Conservation (phyloP, 2,797 vertebrate genomes). For the Chrysocyon brachyurus region DNA sequence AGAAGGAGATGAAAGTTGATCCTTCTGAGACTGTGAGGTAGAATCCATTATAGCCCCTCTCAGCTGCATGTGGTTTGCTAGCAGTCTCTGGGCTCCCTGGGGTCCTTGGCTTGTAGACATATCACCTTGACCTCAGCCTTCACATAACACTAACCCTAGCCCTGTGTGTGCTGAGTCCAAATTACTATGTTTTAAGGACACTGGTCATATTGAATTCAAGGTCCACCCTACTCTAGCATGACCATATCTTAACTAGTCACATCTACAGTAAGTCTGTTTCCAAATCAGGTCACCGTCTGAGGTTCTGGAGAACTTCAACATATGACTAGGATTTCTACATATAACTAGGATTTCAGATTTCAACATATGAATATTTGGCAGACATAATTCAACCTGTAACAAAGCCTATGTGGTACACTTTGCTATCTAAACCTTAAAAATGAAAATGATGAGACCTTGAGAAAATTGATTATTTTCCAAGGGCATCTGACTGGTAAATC, state of each 20-base stretch:
- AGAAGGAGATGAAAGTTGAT: not conserved
- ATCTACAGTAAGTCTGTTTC: not conserved
- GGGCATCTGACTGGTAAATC: not conserved
- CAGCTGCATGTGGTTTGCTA: not conserved
- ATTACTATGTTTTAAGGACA: not conserved
- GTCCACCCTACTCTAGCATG: not conserved
- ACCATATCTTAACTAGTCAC: not conserved
- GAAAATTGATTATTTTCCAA: not conserved
- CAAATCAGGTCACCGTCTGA: not conserved
- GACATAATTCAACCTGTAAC: not conserved
- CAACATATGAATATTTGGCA: not conserved
- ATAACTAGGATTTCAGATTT: not conserved
- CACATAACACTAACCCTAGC: no score
- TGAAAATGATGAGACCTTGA: not conserved
- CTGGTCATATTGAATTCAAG: not conserved
- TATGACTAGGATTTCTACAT: not conserved
- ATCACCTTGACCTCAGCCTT: no score
- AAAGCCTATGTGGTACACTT: not conserved
- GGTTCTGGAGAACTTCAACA: not conserved
- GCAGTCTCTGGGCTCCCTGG: rapidly evolving
- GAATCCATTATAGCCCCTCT: rapidly evolving
- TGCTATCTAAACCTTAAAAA: not conserved
- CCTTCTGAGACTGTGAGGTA: no score
- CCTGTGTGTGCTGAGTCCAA: not conserved
- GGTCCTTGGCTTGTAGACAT: not conserved